These are phyloP conservation scores for Pyrrhopygopsis socrates DNA, from an alignment of 2,888 invertebrate species.

Conservation along the genomic window DNA sequence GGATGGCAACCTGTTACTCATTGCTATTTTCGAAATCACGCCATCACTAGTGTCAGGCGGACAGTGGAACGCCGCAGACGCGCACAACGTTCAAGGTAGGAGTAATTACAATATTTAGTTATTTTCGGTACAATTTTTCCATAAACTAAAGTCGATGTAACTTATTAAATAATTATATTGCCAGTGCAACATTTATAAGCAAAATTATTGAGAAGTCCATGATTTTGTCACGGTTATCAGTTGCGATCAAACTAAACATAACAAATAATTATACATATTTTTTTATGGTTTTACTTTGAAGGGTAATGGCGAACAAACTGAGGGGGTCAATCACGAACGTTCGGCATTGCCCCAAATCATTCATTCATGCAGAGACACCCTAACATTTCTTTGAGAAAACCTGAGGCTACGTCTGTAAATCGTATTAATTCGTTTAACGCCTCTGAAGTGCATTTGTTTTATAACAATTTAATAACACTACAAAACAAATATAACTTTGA, in stretches of 20 bases:
- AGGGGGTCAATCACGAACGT: background rate
- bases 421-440: background rate
- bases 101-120: background rate
- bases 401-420: background rate
- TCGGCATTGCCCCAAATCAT: background rate
- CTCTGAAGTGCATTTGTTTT: background rate
- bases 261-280: background rate
- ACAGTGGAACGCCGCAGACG: background rate
- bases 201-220: background rate
- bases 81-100: background rate
- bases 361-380: background rate
- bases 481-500: background rate
- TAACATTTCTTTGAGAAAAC: background rate
- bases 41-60: conserved; percentile 1
- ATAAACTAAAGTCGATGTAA: background rate
- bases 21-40: background rate
- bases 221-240: background rate
- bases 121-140: background rate
- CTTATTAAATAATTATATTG: background rate
- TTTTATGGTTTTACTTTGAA: background rate
- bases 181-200: background rate
- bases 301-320: conserved; percentile 1
- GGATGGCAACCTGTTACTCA: conserved; percentile 1
- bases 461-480: background rate
- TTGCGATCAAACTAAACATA: background rate